Evolutionary conservation across 1,140 invertebrate species (phyloP).

Genomic region (Chrysoperla carnea): DNA sequence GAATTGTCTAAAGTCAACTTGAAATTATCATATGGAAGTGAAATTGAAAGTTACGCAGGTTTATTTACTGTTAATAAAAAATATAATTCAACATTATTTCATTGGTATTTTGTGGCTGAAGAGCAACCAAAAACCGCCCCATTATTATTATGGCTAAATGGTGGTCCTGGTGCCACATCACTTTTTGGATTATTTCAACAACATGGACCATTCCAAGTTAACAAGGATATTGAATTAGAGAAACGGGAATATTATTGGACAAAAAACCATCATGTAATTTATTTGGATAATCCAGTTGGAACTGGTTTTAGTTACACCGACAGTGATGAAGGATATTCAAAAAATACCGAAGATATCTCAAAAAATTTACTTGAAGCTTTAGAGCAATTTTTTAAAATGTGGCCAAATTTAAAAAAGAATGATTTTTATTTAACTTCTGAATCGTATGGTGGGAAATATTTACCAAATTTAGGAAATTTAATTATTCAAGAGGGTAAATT

Average conservation of each 20-base stretch:
- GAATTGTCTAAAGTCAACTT: too few species aligned
- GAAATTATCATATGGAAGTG: too few species aligned
- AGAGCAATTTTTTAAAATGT: slow-evolving; percentile 54
- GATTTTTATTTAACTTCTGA: slow-evolving; percentile 70
- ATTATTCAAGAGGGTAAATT: slow-evolving; percentile 52
- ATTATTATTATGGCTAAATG: slow-evolving; percentile 73
- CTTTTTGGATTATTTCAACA: slow-evolving; percentile 67
- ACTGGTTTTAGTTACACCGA: slow-evolving; percentile 62
- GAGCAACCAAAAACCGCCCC: slow-evolving; percentile 40
- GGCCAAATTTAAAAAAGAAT: slow-evolving; percentile 40
- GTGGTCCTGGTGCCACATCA: slow-evolving; percentile 59
- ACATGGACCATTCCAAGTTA: slow-evolving; percentile 58
- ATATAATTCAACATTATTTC: slow-evolving; percentile 69
- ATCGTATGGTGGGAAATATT: slow-evolving; percentile 75
- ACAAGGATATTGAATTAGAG: slow-evolving; percentile 34
- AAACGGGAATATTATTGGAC: slow-evolving; percentile 58
- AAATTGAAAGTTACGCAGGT: slow-evolving; percentile 43
- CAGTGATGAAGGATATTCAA: slow-evolving; percentile 37
- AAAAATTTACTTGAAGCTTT: slow-evolving; percentile 44
- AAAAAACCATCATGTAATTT: slow-evolving; percentile 52
- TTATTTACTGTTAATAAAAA: slow-evolving; percentile 57
- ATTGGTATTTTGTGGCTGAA: slow-evolving; percentile 73
- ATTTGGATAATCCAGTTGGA: slow-evolving; percentile 77
- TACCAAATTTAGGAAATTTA: slow-evolving; percentile 54
- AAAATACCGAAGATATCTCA: slow-evolving; percentile 45